Evolutionary conservation across 1,140 invertebrate species (phyloP), one percentile per base, ranked within the genome.

Genomic region (Streblospio benedicti): DNA sequence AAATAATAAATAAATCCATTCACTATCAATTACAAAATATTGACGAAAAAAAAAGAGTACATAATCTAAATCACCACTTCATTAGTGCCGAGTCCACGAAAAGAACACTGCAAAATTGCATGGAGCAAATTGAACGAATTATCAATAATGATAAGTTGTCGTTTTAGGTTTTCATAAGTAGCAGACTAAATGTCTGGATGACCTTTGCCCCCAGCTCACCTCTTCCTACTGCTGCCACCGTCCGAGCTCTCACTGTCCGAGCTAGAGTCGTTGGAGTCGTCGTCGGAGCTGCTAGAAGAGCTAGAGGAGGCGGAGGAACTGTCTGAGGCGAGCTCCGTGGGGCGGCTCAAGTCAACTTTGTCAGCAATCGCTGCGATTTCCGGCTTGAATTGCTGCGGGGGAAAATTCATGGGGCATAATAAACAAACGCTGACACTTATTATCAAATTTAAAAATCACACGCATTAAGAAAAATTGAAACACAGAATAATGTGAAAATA

Each of bases 311-410:
- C 92, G 64, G 89, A 93, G 0, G 89, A 92, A 64, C 89, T 93
- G 79, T 97, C 93, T 3, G 93, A 97, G 12, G 92, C 92, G 30
- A 97, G 85, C 5, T 93, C 93, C 14, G 90, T 93, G 45, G 87
- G 85, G 71, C 88, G 82, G 67, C 84, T 87, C 28, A 95, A 79
- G 77, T 97, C 92, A 67, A 96, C 88, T 66, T 82, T 82, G 66
- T 91, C 88, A 16, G 93, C 91, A 25, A 95, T 76, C 38, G 83
- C 81, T 16, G 90, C 90, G 52, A 97, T 75, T 25, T 93, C 88
- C 0, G 90, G 87, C 61, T 90, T 86, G 69, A 88, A 85, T 9
- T 55, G 31, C 2, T 16, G 28, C 14, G 28, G 14, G 12, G 6
- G 23, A 38, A 61, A 59, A 71, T 71, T 84, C 80, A 70, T 85